Conservation (phyloP, 2,888 invertebrate genomes). For the Luperina testacea region DNA sequence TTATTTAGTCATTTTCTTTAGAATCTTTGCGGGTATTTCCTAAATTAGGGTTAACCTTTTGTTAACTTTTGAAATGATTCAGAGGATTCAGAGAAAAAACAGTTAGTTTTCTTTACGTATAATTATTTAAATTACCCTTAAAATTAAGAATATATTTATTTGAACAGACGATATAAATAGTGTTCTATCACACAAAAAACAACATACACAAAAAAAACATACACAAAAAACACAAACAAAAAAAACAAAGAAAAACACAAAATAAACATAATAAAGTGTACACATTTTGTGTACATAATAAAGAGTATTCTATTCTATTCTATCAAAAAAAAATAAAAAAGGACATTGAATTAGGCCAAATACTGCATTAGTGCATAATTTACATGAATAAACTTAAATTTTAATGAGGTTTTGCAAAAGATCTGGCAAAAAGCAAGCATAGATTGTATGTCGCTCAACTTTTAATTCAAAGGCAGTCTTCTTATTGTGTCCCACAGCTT, state of each 20-base stretch:
- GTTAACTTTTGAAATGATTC: background rate
- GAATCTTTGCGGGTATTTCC: background rate
- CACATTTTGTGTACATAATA: too few relatives aligned
- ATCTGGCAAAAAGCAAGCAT: background rate
- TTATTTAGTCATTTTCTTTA: slow-evolving; percentile 34
- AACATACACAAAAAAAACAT: too few relatives aligned
- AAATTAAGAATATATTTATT: slow-evolving; percentile 36
- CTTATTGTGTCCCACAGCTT: background rate
- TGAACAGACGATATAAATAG: slow-evolving; percentile 33
- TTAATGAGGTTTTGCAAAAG: slow-evolving; percentile 2
- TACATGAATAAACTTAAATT: slow-evolving; percentile 6
- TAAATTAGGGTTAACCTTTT: background rate
- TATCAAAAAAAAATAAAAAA: too few relatives aligned
- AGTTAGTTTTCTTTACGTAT: slow-evolving; percentile 5
- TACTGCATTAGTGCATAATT: background rate
- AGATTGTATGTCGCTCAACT: background rate
- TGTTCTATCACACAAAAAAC: too few relatives aligned
- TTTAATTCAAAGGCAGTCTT: slow-evolving; percentile 20
- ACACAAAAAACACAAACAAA: too few relatives aligned
- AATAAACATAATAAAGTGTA: too few relatives aligned
- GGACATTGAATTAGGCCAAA: background rate
- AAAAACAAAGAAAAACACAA: too few relatives aligned
- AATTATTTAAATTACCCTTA: slow-evolving; percentile 22
- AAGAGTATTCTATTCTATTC: too few relatives aligned
- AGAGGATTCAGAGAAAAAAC: background rate